phyloP scores from a whole-genome alignment of 2,888 invertebrate genomes.

The Amiota communis region DNA sequence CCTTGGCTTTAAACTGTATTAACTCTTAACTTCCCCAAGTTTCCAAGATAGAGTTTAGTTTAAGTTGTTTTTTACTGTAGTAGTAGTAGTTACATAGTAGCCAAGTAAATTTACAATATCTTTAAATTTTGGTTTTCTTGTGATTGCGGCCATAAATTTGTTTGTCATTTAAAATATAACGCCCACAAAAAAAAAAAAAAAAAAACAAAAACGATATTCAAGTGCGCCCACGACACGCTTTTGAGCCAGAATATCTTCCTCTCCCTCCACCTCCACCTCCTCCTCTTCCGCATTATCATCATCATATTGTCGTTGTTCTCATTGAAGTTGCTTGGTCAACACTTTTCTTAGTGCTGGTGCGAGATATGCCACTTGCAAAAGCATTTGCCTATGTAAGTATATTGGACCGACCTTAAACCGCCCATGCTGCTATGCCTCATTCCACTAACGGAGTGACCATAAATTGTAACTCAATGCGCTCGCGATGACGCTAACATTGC shows the following conservation, averaged over 20 bases:
- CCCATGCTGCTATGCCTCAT: neutral
- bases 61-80: too few relatives aligned
- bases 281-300: conserved; percentile 22
- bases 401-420: neutral
- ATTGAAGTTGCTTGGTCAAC: neutral
- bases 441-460: conserved; percentile 17
- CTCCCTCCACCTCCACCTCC: too few relatives aligned
- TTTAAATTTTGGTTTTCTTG: neutral
- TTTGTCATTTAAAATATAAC: conserved; percentile 3
- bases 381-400: too few relatives aligned
- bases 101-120: neutral
- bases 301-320: neutral
- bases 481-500: neutral
- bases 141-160: conserved; percentile 30
- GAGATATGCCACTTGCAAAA: neutral
- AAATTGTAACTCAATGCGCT: conserved; percentile 21
- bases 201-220: neutral
- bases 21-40: too few relatives aligned
- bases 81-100: too few relatives aligned
- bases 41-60: too few relatives aligned
- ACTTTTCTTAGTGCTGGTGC: neutral
- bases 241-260: too few relatives aligned
- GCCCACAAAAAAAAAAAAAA: conserved; percentile 5
- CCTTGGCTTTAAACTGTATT: too few relatives aligned
- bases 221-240: too few relatives aligned